Conservation (phyloP, 2,888 invertebrate species). For the Drosophila melanosoma region DNA sequence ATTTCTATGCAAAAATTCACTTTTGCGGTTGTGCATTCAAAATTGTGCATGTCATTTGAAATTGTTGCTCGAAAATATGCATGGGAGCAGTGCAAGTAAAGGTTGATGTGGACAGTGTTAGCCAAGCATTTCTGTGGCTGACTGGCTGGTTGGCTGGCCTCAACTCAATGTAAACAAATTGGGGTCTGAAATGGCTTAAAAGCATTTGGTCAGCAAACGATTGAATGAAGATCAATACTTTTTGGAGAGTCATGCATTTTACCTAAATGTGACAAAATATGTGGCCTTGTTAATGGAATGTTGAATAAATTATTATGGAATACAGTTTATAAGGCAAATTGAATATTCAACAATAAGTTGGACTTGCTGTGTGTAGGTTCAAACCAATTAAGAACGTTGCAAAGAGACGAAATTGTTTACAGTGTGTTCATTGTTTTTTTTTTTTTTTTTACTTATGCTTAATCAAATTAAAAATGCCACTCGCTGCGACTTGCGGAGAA, state of each 20-base stretch:
- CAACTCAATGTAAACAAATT: slow-evolving; percentile 24
- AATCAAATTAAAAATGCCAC: slow-evolving; percentile 74
- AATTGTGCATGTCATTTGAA: slow-evolving; percentile 60
- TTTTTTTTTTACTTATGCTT: slow-evolving; percentile 48
- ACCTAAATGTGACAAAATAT: neutral
- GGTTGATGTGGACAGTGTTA: slow-evolving; percentile 23
- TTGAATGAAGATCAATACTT: slow-evolving; percentile 15
- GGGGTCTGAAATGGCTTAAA: slow-evolving; percentile 9
- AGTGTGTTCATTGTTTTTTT: neutral
- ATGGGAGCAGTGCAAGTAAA: slow-evolving; percentile 39
- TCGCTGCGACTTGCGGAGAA: slow-evolving; percentile 60
- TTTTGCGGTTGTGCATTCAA: slow-evolving; percentile 47
- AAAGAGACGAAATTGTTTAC: neutral
- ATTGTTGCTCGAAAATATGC: slow-evolving; percentile 56
- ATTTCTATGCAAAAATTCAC: slow-evolving; percentile 57
- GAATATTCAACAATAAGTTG: neutral
- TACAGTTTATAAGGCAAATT: neutral
- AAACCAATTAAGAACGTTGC: neutral
- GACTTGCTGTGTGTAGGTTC: neutral
- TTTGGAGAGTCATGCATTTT: neutral
- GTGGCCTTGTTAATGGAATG: neutral
- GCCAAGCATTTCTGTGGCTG: slow-evolving; percentile 35
- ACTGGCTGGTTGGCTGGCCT: slow-evolving; percentile 1
- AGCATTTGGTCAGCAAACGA: slow-evolving; percentile 18
- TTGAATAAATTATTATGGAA: neutral